Base-by-base conservation (phyloP, 2,888 invertebrate genomes). In the Ochropleura plecta region DNA sequence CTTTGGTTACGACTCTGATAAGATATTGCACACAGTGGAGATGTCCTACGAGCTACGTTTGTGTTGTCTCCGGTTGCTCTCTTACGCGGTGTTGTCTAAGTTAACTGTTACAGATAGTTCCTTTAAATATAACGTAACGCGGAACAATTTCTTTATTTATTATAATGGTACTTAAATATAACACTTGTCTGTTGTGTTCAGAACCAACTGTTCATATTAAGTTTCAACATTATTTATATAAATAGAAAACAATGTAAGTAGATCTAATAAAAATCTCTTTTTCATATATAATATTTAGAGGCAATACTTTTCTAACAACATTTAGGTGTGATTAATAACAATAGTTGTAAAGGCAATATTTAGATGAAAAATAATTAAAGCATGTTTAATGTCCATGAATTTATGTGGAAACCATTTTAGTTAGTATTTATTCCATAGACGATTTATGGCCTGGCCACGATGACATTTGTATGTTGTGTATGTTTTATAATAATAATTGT, bases 251-350 rank as follows among this genome's bases (percentile, higher is more conserved):
- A 89, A 88, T 92, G 90, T 95, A 94, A 93, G 94, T 95, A 96
- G 95, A 89, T 92, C 92, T 95, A 93, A 92, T 92, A 89, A 90
- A 92, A 93, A 92, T 92, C 93, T 94, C 93, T 92, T 93, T 83
- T 93, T 94, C 94, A 91, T 93, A 90, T 93, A 90, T 94, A 92
- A 94, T 93, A 93, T 93, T 94, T 95, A 96, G 95, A 94, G 94
- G 95, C 95, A 95, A 95, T 96, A 96, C 94, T 95, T 95, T 96
- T 95, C 92, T 95, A 95, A 95, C 93, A 94, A 94, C 93, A 93
- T 94, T 93, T 95, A 96, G 95, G 93, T 94, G 95, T 95, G 92
- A 94, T 91, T 93, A 92, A 93, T 94, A 94, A 95, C 94, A 94
- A 95, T 96, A 96, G 94, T 90, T 93, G 91, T 94, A 93, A 95